phyloP scores from a whole-genome alignment of 92 coral and sea anemone genomes.

The Epizoanthus ramosus region DNA sequence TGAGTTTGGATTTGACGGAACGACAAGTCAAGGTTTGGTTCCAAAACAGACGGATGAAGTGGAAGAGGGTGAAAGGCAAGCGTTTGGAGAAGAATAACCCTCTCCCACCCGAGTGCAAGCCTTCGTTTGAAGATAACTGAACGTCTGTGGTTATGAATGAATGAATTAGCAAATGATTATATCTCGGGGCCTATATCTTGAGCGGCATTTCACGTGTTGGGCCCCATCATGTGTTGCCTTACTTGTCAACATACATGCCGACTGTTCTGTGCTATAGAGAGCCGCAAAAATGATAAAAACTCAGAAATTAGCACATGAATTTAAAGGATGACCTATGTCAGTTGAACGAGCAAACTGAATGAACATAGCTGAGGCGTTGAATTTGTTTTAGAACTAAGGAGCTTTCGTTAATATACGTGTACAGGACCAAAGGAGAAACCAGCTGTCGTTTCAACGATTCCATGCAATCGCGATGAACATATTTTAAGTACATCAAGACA shows the following conservation, averaged over 20 bases:
- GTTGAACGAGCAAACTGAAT: neutral
- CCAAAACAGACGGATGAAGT: conserved; percentile 97
- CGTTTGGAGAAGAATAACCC: conserved; percentile 87
- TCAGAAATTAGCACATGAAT: neutral
- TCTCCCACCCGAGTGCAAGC: conserved; percentile 24
- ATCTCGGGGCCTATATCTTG: neutral
- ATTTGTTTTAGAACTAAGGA: neutral
- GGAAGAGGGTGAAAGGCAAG: conserved; percentile 98
- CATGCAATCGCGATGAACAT: neutral
- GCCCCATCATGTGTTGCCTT: neutral
- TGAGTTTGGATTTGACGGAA: conserved; percentile 95
- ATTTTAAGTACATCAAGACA: neutral
- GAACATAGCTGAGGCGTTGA: neutral
- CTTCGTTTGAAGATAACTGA: conserved; percentile 24
- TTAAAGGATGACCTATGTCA: neutral
- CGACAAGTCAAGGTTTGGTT: conserved; percentile 99
- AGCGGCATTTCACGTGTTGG: neutral
- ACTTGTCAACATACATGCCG: neutral
- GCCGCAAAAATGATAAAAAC: neutral
- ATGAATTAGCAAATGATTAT: neutral
- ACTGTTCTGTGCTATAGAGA: neutral
- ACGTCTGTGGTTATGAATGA: neutral
- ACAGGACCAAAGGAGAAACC: neutral
- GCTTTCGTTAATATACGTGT: too few relatives aligned
- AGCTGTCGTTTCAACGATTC: neutral